Conservation (phyloP, 2,797 vertebrate species). For the Yasuhikotakia modesta region DNA sequence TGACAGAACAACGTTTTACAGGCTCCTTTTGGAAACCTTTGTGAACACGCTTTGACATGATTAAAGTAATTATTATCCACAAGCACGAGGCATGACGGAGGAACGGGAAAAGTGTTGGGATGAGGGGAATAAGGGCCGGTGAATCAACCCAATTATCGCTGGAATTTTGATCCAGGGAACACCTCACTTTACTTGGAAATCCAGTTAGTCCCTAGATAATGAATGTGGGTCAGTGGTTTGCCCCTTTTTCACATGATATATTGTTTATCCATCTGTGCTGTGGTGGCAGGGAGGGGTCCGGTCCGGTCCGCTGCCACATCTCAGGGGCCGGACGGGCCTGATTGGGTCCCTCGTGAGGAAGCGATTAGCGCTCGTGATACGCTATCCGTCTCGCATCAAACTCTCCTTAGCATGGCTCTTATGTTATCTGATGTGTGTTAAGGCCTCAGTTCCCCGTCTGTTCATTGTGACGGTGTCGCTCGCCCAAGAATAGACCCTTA, state of each 20-base stretch:
- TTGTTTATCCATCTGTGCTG: conserved; percentile 67
- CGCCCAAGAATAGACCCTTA: conserved; percentile 59
- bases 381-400: conserved; percentile 69
- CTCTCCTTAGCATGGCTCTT: conserved; percentile 64
- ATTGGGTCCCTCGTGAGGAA: conserved; percentile 49
- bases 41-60: conserved; percentile 74
- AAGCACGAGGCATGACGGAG: conserved; percentile 35
- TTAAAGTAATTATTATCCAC: conserved; percentile 78
- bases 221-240: conserved; percentile 68
- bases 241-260: conserved; percentile 43
- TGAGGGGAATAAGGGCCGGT: conserved; percentile 16
- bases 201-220: conserved; percentile 55
- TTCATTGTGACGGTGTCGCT: conserved; percentile 40
- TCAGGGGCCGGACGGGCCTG: neutral
- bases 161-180: conserved; percentile 63
- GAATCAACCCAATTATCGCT: conserved; percentile 60
- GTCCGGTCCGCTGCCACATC: conserved; percentile 41
- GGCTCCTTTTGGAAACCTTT: conserved; percentile 63
- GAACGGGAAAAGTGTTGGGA: conserved; percentile 12
- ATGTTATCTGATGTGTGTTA: conserved; percentile 66
- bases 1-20: conserved; percentile 52
- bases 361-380: conserved; percentile 61
- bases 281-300: conserved; percentile 59
- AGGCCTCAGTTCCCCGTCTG: conserved; percentile 51
- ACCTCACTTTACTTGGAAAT: conserved; percentile 53